A percentile compares a stretch with the other conserved stretches of the same genome.
Evolutionary conservation across 2,113 vertebrate species (phyloP).

Genomic region (Chunga burmeisteri): DNA sequence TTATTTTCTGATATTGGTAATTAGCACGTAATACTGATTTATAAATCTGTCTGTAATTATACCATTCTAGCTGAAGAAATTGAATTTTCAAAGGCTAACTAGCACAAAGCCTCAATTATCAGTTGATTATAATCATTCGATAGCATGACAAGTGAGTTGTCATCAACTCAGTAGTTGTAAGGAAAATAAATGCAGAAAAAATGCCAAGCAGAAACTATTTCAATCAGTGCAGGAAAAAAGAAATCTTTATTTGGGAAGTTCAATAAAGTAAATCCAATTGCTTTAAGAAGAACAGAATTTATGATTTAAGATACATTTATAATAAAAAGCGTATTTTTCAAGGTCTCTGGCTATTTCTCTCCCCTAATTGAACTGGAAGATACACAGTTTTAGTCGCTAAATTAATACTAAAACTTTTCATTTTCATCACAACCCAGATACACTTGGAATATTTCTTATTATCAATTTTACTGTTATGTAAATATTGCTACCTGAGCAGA

Average conservation of each 20-base stretch:
- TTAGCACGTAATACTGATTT: slow-evolving; percentile 54
- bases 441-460: background rate
- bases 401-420: background rate
- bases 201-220: background rate
- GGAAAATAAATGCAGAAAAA: slow-evolving; percentile 38
- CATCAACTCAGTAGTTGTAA: slow-evolving; percentile 6
- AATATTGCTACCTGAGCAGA: background rate
- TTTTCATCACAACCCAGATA: background rate
- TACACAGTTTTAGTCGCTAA: background rate
- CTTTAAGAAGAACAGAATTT: background rate
- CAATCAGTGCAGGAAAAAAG: background rate
- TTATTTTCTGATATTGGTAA: slow-evolving; percentile 66
- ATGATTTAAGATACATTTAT: background rate
- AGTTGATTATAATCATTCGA: slow-evolving; percentile 56
- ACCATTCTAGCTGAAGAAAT: slow-evolving; percentile 30
- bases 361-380: background rate
- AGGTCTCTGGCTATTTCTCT: background rate
- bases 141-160: slow-evolving; percentile 32
- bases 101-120: slow-evolving; percentile 58
- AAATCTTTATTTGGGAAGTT: background rate
- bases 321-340: background rate
- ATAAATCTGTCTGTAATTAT: slow-evolving; percentile 41
- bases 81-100: slow-evolving; percentile 51
- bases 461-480: background rate
- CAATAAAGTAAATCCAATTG: background rate